phyloP scores from a whole-genome alignment of 2,113 vertebrate species.

The Pterocles orientalis region DNA sequence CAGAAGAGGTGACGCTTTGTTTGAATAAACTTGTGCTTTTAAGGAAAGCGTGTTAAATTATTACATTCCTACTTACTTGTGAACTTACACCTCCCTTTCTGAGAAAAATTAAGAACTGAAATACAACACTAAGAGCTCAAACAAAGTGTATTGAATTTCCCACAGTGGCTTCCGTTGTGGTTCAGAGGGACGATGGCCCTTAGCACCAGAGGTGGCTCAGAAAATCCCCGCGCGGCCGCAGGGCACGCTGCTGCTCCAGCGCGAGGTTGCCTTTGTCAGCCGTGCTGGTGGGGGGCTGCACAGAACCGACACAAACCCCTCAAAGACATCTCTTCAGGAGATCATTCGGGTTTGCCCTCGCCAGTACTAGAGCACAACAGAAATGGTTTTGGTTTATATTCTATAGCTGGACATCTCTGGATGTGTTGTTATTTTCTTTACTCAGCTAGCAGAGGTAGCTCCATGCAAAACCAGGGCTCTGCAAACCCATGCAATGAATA shows the following conservation, averaged over 20 bases:
- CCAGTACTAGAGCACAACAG: neutral
- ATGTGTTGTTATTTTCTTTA: neutral
- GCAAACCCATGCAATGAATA: neutral
- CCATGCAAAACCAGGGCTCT: neutral
- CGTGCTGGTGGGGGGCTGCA: neutral
- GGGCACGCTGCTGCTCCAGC: neutral
- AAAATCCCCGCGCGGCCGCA: neutral
- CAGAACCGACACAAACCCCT: neutral
- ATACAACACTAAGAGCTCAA: neutral
- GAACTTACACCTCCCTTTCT: neutral
- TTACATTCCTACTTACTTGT: neutral
- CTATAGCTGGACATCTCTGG: neutral
- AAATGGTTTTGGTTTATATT: neutral
- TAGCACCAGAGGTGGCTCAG: neutral
- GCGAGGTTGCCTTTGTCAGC: neutral
- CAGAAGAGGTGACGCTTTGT: neutral
- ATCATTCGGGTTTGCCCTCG: neutral
- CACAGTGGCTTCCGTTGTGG: neutral
- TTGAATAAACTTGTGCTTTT: neutral
- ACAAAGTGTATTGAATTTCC: neutral
- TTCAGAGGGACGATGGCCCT: neutral
- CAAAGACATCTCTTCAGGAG: neutral
- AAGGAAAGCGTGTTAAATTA: neutral
- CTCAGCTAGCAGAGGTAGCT: neutral
- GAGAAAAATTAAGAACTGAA: neutral